Conservation (phyloP, 1,140 invertebrate genomes). For the Diachasma alloeum region DNA sequence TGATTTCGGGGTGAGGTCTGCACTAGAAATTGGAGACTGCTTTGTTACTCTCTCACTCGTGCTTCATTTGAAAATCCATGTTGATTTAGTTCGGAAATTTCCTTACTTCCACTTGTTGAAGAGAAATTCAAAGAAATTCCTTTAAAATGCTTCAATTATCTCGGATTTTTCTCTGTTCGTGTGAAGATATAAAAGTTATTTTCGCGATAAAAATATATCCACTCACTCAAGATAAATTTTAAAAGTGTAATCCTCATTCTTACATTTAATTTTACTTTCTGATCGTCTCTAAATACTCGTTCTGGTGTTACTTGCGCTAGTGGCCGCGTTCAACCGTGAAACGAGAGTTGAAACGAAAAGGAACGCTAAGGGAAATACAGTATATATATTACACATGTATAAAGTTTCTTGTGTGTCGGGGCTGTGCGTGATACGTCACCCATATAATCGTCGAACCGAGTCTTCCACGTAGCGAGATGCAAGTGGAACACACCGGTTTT, state of each 20-base stretch:
- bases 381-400: slow-evolving; percentile 2
- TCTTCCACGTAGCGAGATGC: slow-evolving; percentile 14
- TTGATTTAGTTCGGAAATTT: background rate
- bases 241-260: background rate
- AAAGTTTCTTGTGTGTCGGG: slow-evolving; percentile 13
- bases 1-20: background rate
- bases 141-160: too few species aligned
- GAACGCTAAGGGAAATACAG: background rate
- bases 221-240: too few species aligned
- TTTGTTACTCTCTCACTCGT: background rate
- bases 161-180: too few species aligned
- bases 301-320: slow-evolving; percentile 4
- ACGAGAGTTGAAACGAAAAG: slow-evolving; percentile 3
- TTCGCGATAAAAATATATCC: too few species aligned
- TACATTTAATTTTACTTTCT: slow-evolving; percentile 3
- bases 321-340: slow-evolving; percentile 4
- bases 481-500: background rate
- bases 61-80: background rate
- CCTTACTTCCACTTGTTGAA: too few species aligned
- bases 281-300: slow-evolving; percentile 9
- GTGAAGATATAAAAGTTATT: too few species aligned
- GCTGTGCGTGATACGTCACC: slow-evolving; percentile 33
- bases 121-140: too few species aligned
- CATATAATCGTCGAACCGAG: slow-evolving; percentile 22
- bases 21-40: background rate